Evolutionary conservation across 2,888 invertebrate species (phyloP), one percentile per base, ranked within the genome.

Genomic region (Epinotia ramella): DNA sequence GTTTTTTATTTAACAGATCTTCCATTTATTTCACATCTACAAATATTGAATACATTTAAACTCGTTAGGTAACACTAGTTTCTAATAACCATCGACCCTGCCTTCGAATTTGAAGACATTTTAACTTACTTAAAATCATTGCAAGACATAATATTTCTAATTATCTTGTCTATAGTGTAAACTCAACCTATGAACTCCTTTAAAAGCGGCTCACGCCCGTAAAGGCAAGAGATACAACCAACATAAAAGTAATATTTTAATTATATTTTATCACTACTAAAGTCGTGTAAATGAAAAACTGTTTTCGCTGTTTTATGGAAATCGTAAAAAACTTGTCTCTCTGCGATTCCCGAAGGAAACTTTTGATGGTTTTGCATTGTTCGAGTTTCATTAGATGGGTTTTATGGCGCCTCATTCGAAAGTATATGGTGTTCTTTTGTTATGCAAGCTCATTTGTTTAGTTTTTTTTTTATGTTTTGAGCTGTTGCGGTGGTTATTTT

Each of bases 271-370:
- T 90, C 86, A 87, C 90, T 90, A 92, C 93, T 94, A 93, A 93
- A 93, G 88, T 89, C 86, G 92, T 94, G 93, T 94, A 94, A 94
- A 94, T 94, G 94, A 94, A 94, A 94, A 94, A 93, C 93, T 89
- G 92, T 90, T 91, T 89, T 86, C 87, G 86, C 84, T 88, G 88
- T 88, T 92, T 92, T 91, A 92, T 92, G 72, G 90, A 90, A 93
- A 92, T 91, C 93, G 91, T 94, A 93, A 94, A 92, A 93, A 93
- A 93, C 92, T 93, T 93, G 91, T 92, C 92, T 88, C 79, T 84
- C 69, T 69, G 69, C 84, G 86, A 85, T 85, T 87, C 83, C 80
- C 74, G 74, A 80, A 80, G 81, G 80, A 80, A 88, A 88, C 88
- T 90, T 92, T 91, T 90, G 90, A 92, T 91, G 91, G 88, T 81